These are phyloP conservation scores for Pangasianodon gigas DNA, from an alignment of 2,113 vertebrate species.

Conservation along the genomic window DNA sequence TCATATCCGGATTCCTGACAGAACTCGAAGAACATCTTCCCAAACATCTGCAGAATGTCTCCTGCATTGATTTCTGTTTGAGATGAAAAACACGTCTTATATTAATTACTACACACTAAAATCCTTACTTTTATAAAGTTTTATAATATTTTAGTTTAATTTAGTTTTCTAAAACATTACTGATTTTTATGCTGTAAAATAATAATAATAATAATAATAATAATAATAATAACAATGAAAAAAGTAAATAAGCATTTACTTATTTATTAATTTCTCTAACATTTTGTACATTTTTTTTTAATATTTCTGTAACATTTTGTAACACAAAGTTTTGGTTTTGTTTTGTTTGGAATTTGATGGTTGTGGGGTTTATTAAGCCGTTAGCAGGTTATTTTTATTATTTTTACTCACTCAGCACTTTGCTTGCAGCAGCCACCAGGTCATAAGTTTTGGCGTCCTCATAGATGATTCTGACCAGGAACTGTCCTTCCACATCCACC, in stretches of 20 bases:
- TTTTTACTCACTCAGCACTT: constrained; percentile 90
- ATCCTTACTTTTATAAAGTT: background rate
- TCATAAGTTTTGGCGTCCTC: constrained; percentile 98
- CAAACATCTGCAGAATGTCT: constrained; percentile 97
- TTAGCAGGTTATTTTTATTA: background rate
- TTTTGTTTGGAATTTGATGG: background rate
- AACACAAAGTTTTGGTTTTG: background rate
- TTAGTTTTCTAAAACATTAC: too few species aligned
- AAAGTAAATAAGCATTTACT: background rate
- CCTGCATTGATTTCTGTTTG: constrained; percentile 91
- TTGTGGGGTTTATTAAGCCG: background rate
- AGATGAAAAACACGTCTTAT: constrained; percentile 35
- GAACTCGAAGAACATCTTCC: constrained; percentile 99
- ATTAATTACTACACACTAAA: background rate
- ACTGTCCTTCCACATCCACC: constrained; percentile 96
- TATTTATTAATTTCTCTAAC: too few species aligned
- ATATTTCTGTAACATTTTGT: background rate
- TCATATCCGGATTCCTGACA: constrained; percentile 99
- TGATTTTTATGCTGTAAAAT: background rate
- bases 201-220: background rate
- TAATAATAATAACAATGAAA: background rate
- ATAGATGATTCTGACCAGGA: constrained; percentile 97
- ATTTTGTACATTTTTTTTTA: background rate
- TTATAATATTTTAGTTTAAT: background rate
- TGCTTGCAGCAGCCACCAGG: constrained; percentile 94